Conservation (phyloP, 1,140 invertebrate species). For the Propsilocerus akamusi region DNA sequence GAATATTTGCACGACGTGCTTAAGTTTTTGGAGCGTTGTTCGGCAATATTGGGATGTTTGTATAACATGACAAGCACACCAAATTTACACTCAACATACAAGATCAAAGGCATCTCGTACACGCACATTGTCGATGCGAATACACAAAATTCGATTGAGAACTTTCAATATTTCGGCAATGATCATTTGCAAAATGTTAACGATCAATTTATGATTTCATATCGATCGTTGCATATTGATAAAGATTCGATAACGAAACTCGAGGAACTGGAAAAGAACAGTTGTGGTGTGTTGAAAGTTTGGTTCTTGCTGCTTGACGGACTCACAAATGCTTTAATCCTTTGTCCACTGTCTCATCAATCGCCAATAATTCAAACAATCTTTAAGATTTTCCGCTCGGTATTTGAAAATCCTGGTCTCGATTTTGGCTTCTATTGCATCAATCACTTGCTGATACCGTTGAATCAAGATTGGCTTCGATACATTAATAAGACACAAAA, state of each 20-base stretch:
- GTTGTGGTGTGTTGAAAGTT: slow-evolving; percentile 63
- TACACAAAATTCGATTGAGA: slow-evolving; percentile 58
- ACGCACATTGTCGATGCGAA: slow-evolving; percentile 64
- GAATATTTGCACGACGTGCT: slow-evolving; percentile 71
- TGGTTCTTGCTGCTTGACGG: slow-evolving; percentile 86
- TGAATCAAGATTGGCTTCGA: slow-evolving; percentile 76
- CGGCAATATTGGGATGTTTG: slow-evolving; percentile 75
- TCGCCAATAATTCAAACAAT: slow-evolving; percentile 69
- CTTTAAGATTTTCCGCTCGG: slow-evolving; percentile 62
- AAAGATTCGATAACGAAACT: slow-evolving; percentile 33
- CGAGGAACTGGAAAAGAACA: slow-evolving; percentile 53
- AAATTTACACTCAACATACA: slow-evolving; percentile 75
- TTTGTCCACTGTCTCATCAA: slow-evolving; percentile 67
- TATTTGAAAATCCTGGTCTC: slow-evolving; percentile 56
- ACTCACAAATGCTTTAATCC: slow-evolving; percentile 58
- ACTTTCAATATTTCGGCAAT: slow-evolving; percentile 30
- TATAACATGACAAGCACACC: slow-evolving; percentile 88
- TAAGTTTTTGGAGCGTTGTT: slow-evolving; percentile 68
- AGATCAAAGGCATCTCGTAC: slow-evolving; percentile 60
- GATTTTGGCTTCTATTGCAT: slow-evolving; percentile 77
- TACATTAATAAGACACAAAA: slow-evolving; percentile 45
- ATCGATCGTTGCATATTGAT: slow-evolving; percentile 29
- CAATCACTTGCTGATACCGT: slow-evolving; percentile 73
- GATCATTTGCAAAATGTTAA: slow-evolving; percentile 24
- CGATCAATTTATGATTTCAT: slow-evolving; percentile 29